A percentile compares a stretch with the other conserved stretches of the same genome.
Evolutionary conservation across 2,797 vertebrate genomes (phyloP).

Genomic region (Darevskia mixta): DNA sequence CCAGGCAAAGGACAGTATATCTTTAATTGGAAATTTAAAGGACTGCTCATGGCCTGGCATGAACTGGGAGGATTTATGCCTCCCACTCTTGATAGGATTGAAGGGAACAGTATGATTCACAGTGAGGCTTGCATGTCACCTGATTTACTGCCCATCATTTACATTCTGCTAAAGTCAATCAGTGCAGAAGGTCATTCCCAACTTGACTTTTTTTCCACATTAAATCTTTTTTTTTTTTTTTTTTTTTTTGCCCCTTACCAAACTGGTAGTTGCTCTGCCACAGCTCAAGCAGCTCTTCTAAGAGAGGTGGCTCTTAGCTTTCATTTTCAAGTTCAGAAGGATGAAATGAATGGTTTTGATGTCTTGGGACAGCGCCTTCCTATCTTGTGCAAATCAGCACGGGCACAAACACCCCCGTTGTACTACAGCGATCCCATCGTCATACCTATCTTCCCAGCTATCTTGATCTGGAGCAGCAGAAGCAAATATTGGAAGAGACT

Average conservation of each 20-base stretch:
- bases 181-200: slow-evolving; percentile 88
- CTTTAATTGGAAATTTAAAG: slow-evolving; percentile 80
- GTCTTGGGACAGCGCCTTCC: not conserved
- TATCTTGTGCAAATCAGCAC: not conserved
- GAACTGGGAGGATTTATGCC: slow-evolving; percentile 78
- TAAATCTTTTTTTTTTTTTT: slow-evolving; percentile 73
- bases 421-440: not conserved
- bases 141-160: slow-evolving; percentile 91
- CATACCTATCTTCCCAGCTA: not conserved
- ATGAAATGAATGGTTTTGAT: slow-evolving; percentile 39
- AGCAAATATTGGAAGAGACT: not conserved
- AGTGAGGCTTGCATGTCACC: slow-evolving; percentile 66
- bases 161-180: slow-evolving; percentile 89
- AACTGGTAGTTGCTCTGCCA: slow-evolving; percentile 60
- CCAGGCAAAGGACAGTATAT: slow-evolving; percentile 73
- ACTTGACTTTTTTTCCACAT: slow-evolving; percentile 80
- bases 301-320: slow-evolving; percentile 56
- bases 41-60: slow-evolving; percentile 69
- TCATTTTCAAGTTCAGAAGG: slow-evolving; percentile 41
- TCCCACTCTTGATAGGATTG: slow-evolving; percentile 80
- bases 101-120: slow-evolving; percentile 82
- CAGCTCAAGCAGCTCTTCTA: slow-evolving; percentile 46
- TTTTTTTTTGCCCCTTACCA: slow-evolving; percentile 60
- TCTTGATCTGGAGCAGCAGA: not conserved
- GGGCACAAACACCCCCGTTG: not conserved